Percentiles rank a stretch among this genome's conserved stretches.
Conservation (phyloP, 2,888 invertebrate genomes). For the Malacosoma neustria region DNA sequence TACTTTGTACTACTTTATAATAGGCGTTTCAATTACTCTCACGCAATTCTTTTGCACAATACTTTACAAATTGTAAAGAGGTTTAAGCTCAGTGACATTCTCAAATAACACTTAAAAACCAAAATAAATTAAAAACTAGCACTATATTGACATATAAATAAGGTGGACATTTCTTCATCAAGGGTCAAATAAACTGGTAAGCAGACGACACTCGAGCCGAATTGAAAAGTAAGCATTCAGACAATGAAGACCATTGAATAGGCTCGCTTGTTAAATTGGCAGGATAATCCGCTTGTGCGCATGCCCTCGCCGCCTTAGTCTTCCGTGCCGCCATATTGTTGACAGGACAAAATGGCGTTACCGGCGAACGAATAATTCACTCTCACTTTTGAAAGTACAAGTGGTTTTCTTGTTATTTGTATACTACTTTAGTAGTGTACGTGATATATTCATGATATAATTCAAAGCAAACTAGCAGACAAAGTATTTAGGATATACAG, state of each 20-base stretch:
- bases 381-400: conserved; percentile 19
- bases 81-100: conserved; percentile 32
- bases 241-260: conserved; percentile 19
- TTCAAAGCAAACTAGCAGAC: no score
- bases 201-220: conserved; percentile 40
- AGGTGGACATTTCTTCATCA: conserved; percentile 13
- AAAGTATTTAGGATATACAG: no score
- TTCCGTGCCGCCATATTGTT: conserved; percentile 31
- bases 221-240: conserved; percentile 35
- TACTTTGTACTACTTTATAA: no score
- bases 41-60: neutral
- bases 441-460: no score
- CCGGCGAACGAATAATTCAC: conserved; percentile 32
- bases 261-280: conserved; percentile 48
- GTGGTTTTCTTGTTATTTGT: no score
- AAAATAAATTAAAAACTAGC: conserved; percentile 3
- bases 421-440: no score
- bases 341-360: conserved; percentile 21
- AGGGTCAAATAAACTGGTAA: conserved; percentile 4
- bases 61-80: neutral
- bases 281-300: conserved; percentile 38
- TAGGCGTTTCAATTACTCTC: neutral
- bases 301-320: conserved; percentile 31
- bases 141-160: conserved; percentile 10
- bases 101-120: conserved; percentile 27